Base-by-base conservation (phyloP, 2,888 invertebrate genomes). In the Opisthograptis luteolata region DNA sequence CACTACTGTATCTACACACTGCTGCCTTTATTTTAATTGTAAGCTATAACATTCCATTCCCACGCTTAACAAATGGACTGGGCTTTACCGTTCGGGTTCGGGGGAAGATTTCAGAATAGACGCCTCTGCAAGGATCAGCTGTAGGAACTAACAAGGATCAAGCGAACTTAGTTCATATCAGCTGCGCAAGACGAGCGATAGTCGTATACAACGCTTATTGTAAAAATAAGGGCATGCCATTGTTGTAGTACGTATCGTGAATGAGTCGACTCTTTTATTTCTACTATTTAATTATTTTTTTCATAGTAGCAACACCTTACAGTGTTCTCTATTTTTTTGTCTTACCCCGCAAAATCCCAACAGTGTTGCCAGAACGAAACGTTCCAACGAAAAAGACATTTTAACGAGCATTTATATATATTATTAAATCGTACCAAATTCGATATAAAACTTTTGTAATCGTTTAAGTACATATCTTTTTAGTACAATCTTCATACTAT, bases 151-250 rank as follows among this genome's bases (percentile, higher is more conserved):
- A 36, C 35, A 3, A 12, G 15, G 10, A 24, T 2, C 6, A 22
- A 44, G 27, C 36, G 32, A 41, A 14, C 63, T 79, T 83, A 83
- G 84, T 81, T 81, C 77, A 65, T 68, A 66, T 66, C 81, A 86
- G 84, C 80, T 76, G 61, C 52, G 25, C 31, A 34, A 54, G 64
- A 69, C 66, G 68, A 71, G 80, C 88, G 87, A 87, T 81, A 70
- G 64, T 78, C 84, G 90, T 90, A 90, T 90, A 89, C 90, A 90
- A 90, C 90, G 88, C 90, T 90, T 90, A 90, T 90, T 90, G 84
- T 87, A 85, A 83, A 71, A 81, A 90, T 89, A 89, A 87, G 89
- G 87, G 85, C 80, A 75, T 80, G 81, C 84, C 84, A 77, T 83
- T 78, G 89, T 89, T 90, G 90, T 89, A 90, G 87, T 90, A 90